phyloP scores from a whole-genome alignment of 2,113 vertebrate genomes.

The Merops nubicus region DNA sequence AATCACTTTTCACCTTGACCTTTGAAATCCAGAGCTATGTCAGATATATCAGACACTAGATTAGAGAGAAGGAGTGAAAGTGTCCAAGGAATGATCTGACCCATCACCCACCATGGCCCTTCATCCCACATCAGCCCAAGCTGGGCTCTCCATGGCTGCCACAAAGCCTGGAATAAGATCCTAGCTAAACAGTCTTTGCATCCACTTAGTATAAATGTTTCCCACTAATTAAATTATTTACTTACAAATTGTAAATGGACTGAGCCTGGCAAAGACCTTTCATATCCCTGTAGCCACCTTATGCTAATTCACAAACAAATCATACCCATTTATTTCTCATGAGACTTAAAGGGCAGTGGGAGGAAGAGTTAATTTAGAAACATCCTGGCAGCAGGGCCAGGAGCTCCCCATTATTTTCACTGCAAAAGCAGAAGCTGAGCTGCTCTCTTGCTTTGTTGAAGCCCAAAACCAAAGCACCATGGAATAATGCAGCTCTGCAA shows the following conservation, averaged over 20 bases:
- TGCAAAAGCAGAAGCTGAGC: neutral
- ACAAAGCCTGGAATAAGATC: neutral
- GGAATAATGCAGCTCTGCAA: neutral
- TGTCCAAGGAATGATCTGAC: neutral
- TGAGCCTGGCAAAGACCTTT: neutral
- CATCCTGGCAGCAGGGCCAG: neutral
- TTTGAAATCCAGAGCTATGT: neutral
- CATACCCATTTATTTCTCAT: neutral
- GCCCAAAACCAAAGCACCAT: neutral
- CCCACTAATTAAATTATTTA: constrained; percentile 8
- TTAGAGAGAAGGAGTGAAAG: neutral
- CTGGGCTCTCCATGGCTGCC: neutral
- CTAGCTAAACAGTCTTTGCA: neutral
- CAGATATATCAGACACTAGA: neutral
- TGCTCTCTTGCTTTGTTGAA: neutral
- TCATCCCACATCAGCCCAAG: neutral
- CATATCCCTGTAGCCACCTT: neutral
- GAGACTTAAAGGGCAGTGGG: neutral
- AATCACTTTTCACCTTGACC: neutral
- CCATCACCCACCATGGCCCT: neutral
- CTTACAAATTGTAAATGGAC: neutral
- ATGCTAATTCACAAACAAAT: neutral
- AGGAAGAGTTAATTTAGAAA: neutral
- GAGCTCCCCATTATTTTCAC: neutral
- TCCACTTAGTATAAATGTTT: neutral